Conservation (phyloP, 2,113 vertebrate species). For the Pitta sordida region DNA sequence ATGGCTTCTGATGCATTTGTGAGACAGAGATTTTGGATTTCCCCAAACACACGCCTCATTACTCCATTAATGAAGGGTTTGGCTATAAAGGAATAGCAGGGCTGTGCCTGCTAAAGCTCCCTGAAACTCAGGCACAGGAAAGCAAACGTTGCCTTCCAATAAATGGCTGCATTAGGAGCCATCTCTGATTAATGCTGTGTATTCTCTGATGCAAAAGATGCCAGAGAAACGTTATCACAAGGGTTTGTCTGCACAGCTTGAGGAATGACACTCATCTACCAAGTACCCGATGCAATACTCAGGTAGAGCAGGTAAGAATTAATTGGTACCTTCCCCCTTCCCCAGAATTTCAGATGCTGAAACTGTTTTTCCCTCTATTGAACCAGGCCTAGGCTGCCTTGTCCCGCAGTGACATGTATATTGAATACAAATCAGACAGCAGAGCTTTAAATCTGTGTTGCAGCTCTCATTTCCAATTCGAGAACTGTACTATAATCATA, state of each 20-base stretch:
- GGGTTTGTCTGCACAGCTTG: constrained; percentile 29
- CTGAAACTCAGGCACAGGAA: not conserved
- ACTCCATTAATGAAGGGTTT: not conserved
- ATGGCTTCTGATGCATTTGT: not conserved
- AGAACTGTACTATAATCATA: constrained; percentile 92
- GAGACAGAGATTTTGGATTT: not conserved
- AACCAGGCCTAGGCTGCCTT: constrained; percentile 76
- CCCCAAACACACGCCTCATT: not conserved
- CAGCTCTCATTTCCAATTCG: constrained; percentile 92
- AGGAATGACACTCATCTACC: constrained; percentile 38
- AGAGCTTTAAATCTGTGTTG: constrained; percentile 77
- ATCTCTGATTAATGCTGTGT: not conserved
- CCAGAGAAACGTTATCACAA: not conserved
- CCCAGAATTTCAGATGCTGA: constrained; percentile 63
- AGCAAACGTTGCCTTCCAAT: constrained; percentile 21
- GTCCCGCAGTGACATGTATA: constrained; percentile 91
- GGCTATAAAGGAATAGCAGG: constrained; percentile 20
- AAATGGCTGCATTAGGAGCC: constrained; percentile 1
- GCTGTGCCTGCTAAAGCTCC: not conserved
- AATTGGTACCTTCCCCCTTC: constrained; percentile 39
- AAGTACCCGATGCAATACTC: constrained; percentile 30
- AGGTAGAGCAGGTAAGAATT: constrained; percentile 70
- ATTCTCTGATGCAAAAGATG: not conserved
- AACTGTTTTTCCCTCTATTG: constrained; percentile 71
- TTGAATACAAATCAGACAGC: constrained; percentile 94